Base-by-base conservation (phyloP, 2,888 invertebrate genomes). In the Amaurobius ferox region DNA sequence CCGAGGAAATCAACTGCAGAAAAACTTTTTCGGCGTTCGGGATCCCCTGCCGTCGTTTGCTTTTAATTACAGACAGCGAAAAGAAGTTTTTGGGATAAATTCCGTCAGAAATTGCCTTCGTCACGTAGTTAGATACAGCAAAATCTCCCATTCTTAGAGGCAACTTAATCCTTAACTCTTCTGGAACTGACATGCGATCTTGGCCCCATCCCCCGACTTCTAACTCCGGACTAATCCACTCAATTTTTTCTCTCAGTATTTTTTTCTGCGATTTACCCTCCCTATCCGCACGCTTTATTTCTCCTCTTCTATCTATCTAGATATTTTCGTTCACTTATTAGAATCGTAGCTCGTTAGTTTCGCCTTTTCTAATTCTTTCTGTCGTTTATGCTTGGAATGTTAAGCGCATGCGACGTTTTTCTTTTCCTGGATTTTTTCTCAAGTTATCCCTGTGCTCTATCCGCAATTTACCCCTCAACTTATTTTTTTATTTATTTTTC, bases 311-410 rank as follows among this genome's bases (percentile, higher is more conserved):
- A 13, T 13, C n/a, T 70, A 44, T 19, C 26, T 23, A 16, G 28
- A n/a, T 29, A 39, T 39, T 39, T 40, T 66, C 26, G 48, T 35
- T 72, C 66, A 48, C 79, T 80, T 80, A 80, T 80, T 80, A 80
- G 80, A 80, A 73, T 66, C 73, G 55, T 30, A 30, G 39, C 80
- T 80, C 80, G 80, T 80, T 80, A 80, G 80, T 70, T 71, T 66
- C 72, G 32, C 79, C 73, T 80, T 80, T 79, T 70, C 70, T 66
- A 55, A 55, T 55, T 55, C 55, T 55, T 55, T 55, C 55, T 55
- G 55, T 55, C 55, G 23, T 55, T 55, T 55, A 55, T 55, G 55
- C 55, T 23, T 55, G 76, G 67, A 77, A 77, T 48, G 66, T 77
- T 77, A 77, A 77, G 48, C 44, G 67, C 35, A 30, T 30, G n/a